Percentiles rank a stretch among this genome's conserved stretches.
Evolutionary conservation across 2,113 vertebrate genomes (phyloP).

Genomic region (human (Homo sapiens)): GRCh38 chr11:115390501-115391000

Average conservation of each 20-base stretch:
- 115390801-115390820: conserved; percentile 60
- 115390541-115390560: neutral
- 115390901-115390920: conserved; percentile 76
- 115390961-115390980: conserved; percentile 77
- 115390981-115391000: conserved; percentile 78
- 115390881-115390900: conserved; percentile 81
- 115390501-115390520: neutral
- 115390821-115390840: conserved; percentile 6
- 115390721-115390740: conserved; percentile 21
- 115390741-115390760: conserved; percentile 58
- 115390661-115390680: neutral
- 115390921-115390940: conserved; percentile 79
- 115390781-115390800: conserved; percentile 41
- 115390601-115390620: neutral
- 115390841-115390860: conserved; percentile 63
- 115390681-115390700: neutral
- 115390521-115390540: neutral
- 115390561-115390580: conserved; percentile 4
- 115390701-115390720: neutral
- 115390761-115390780: neutral
- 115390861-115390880: conserved; percentile 71
- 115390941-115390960: conserved; percentile 77
- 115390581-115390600: conserved; percentile 42
- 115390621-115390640: neutral
- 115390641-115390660: neutral